Evolutionary conservation across 2,888 invertebrate genomes (phyloP).

Genomic region (Pseudeuparius sepicola): DNA sequence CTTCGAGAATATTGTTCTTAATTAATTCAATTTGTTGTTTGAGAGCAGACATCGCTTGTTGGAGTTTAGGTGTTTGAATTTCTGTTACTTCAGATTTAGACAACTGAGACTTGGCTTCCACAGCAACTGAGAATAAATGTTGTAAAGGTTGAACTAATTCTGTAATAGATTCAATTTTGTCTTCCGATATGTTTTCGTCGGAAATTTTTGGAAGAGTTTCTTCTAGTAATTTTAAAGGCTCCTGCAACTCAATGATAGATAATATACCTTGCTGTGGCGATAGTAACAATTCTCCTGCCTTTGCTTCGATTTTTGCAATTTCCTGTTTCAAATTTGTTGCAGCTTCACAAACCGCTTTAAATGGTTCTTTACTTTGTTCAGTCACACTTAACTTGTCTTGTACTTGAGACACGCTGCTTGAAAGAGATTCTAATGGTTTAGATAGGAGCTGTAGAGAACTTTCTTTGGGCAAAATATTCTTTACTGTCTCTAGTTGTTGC

Average conservation of each 20-base stretch:
- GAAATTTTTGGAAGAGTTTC: too few species aligned
- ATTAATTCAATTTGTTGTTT: constrained; percentile 9
- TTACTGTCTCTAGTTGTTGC: background rate
- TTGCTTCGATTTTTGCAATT: background rate
- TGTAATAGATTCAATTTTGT: constrained; percentile 9
- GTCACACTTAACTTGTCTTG: too few species aligned
- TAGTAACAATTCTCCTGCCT: constrained; percentile 11
- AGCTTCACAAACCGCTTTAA: background rate
- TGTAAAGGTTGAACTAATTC: constrained; percentile 18
- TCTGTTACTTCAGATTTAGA: constrained; percentile 20
- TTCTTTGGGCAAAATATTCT: background rate
- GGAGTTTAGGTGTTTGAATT: constrained; percentile 20
- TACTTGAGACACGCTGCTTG: too few species aligned
- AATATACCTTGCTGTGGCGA: constrained; percentile 18
- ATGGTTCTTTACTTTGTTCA: too few species aligned
- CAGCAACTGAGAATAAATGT: constrained; percentile 16
- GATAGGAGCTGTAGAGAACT: background rate
- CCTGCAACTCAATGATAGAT: constrained; percentile 18
- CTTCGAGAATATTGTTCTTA: too few species aligned
- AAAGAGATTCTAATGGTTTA: too few species aligned
- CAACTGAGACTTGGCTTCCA: constrained; percentile 15
- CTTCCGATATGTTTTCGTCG: constrained; percentile 9
- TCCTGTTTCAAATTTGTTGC: background rate
- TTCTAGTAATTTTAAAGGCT: constrained; percentile 14
- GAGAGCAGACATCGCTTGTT: constrained; percentile 17